Percentiles rank a stretch among this genome's conserved stretches.
Conservation (phyloP, 2,113 vertebrate genomes). For the Ceuthmochares aereus region DNA sequence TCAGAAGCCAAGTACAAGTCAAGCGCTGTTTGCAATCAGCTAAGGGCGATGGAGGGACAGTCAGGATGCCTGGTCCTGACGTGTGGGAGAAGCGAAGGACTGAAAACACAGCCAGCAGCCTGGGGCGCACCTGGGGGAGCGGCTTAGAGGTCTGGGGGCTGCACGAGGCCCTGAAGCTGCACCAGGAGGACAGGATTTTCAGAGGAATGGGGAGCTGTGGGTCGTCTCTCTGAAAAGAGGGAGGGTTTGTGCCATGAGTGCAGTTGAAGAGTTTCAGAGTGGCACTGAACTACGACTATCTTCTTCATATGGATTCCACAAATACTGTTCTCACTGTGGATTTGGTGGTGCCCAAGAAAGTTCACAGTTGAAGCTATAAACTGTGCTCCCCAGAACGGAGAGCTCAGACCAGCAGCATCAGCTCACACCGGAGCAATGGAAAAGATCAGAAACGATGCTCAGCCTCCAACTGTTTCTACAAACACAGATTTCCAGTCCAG, state of each 20-base stretch:
- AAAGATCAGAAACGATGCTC: neutral
- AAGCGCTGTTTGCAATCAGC: neutral
- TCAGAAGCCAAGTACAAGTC: neutral
- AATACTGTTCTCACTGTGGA: neutral
- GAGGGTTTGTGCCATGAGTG: fast-evolving
- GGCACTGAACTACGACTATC: neutral
- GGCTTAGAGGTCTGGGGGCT: neutral
- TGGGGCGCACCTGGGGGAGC: neutral
- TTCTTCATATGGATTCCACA: neutral
- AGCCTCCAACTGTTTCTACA: neutral
- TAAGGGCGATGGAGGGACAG: fast-evolving
- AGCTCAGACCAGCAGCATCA: neutral
- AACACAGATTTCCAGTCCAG: neutral
- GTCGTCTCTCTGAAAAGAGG: neutral
- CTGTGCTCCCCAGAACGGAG: neutral
- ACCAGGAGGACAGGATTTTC: neutral
- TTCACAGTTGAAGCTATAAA: neutral
- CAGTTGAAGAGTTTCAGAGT: neutral
- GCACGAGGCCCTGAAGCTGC: neutral
- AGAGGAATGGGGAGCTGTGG: neutral
- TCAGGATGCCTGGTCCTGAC: neutral
- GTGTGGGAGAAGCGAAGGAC: neutral
- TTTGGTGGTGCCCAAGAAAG: neutral
- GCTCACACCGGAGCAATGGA: neutral
- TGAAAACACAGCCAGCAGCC: neutral